These are phyloP conservation scores for Cyclopterus lumpus DNA, from an alignment of 2,797 vertebrate genomes.

Conservation along the genomic window DNA sequence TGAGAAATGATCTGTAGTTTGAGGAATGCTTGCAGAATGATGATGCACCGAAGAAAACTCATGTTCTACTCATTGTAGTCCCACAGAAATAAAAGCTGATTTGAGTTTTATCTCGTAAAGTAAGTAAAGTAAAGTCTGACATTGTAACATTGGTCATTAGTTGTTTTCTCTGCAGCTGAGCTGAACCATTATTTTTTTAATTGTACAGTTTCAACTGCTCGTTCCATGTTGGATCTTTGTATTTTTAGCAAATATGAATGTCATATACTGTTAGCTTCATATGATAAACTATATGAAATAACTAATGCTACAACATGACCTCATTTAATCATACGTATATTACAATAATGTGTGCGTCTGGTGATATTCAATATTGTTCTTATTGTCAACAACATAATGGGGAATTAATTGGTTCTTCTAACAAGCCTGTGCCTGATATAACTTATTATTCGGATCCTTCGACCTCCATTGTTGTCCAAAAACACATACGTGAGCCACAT, in stretches of 20 bases:
- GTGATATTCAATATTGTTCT: not conserved
- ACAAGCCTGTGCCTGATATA: not conserved
- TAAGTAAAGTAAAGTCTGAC: not conserved
- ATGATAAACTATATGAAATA: not conserved
- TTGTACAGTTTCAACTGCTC: not conserved
- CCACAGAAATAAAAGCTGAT: constrained; percentile 1
- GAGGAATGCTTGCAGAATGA: constrained; percentile 27
- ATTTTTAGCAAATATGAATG: not conserved
- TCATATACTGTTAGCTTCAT: not conserved
- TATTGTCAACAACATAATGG: not conserved
- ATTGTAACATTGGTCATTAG: not conserved
- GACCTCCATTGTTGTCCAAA: not conserved
- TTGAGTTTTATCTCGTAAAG: not conserved
- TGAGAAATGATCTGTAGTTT: constrained; percentile 33
- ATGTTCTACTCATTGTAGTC: not conserved
- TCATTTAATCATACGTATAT: not conserved
- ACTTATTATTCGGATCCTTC: not conserved
- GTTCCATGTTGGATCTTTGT: not conserved
- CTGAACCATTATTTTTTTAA: not conserved
- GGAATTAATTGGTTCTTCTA: not conserved
- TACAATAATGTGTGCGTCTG: not conserved
- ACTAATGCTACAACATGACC: not conserved
- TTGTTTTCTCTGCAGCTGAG: not conserved
- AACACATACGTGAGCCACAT: not conserved
- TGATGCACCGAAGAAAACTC: constrained; percentile 12